Percentiles rank a stretch among this genome's conserved stretches.
phyloP scores from a whole-genome alignment of 1,140 invertebrate genomes.

The Cecropterus lyciades region DNA sequence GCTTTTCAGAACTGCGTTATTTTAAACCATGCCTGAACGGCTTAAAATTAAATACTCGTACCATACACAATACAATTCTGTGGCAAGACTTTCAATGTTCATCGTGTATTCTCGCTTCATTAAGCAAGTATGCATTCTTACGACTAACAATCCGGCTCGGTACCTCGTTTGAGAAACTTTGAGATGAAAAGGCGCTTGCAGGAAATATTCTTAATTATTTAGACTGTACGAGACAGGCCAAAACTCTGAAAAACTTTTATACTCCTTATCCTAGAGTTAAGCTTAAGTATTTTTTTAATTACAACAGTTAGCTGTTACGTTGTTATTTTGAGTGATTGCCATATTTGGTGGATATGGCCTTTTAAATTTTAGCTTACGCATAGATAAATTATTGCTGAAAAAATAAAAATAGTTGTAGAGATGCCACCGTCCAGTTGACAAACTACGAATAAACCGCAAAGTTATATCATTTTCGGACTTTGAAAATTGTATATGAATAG shows the following conservation, averaged over 20 bases:
- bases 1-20: no score
- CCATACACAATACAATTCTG: not conserved
- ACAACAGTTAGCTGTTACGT: no score
- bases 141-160: conserved; percentile 17
- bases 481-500: no score
- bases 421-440: no score
- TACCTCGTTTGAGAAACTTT: conserved; percentile 26
- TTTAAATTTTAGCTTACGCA: no score
- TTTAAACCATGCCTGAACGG: not conserved
- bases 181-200: conserved; percentile 23
- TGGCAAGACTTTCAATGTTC: conserved; percentile 16
- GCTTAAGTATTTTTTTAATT: no score
- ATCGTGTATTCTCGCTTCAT: conserved; percentile 26
- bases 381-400: no score
- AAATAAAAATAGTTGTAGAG: no score
- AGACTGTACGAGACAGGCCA: conserved; percentile 19
- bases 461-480: no score
- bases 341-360: no score
- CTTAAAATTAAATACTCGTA: conserved; percentile 4
- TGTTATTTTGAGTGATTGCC: no score
- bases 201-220: conserved; percentile 29
- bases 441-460: no score
- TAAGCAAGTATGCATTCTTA: conserved; percentile 34
- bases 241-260: conserved; percentile 9
- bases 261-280: not conserved